These are phyloP conservation scores for Equus quagga DNA, from an alignment of 2,113 vertebrate species.

Conservation along the genomic window DNA sequence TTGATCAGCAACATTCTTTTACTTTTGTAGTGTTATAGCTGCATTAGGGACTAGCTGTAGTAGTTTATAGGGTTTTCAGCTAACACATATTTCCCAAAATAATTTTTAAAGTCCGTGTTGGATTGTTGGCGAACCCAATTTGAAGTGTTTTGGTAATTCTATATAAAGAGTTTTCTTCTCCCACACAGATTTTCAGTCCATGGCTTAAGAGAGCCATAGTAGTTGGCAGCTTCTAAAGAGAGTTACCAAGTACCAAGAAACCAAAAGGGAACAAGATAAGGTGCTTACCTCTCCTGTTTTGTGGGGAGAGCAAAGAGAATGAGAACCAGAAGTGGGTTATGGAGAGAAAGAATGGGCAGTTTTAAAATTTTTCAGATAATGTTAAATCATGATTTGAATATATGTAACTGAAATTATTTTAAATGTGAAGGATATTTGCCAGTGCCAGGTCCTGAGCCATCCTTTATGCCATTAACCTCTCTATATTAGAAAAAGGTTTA, in stretches of 20 bases:
- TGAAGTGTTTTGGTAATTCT: conserved; percentile 61
- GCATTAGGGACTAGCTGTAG: conserved; percentile 21
- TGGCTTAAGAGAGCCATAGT: conserved; percentile 55
- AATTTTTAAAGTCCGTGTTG: conserved; percentile 26
- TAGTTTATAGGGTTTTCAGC: conserved; percentile 32
- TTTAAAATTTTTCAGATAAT: conserved; percentile 40
- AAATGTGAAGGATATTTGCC: conserved; percentile 56
- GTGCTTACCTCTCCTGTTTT: conserved; percentile 16
- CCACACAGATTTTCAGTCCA: conserved; percentile 4
- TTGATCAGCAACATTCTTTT: neutral
- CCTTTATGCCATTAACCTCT: neutral
- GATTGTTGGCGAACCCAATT: conserved; percentile 50
- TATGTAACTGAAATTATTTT: conserved; percentile 25
- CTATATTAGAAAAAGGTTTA: neutral
- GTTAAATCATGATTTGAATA: conserved; percentile 55
- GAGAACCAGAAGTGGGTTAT: neutral
- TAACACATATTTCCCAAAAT: neutral
- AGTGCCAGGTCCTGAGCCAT: conserved; percentile 19
- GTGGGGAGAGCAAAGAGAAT: conserved; percentile 30
- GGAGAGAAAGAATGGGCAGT: conserved; percentile 35
- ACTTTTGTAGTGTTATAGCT: neutral
- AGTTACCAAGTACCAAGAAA: conserved; percentile 24
- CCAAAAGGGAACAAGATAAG: neutral
- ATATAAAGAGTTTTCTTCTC: conserved; percentile 39
- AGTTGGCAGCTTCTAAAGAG: conserved; percentile 51